Evolutionary conservation across 2,888 invertebrate genomes (phyloP).

Genomic region (Portevinia maculata): DNA sequence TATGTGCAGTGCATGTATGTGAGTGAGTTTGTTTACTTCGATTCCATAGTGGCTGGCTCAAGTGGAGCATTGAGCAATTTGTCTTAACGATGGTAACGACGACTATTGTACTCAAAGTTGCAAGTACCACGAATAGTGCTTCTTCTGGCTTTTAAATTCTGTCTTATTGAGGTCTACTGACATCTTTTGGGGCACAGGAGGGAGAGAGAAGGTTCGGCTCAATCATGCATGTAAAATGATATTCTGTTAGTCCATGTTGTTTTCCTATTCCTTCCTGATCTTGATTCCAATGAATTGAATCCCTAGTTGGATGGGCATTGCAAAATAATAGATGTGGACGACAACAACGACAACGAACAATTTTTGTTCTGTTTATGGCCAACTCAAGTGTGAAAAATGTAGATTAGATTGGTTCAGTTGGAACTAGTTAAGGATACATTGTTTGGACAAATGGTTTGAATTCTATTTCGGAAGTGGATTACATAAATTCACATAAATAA

Average conservation of each 20-base stretch:
- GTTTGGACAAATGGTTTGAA: not conserved
- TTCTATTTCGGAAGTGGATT: no score
- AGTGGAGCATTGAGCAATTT: slow-evolving; percentile 56
- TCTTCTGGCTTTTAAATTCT: slow-evolving; percentile 36
- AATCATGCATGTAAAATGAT: slow-evolving; percentile 40
- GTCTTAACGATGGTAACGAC: slow-evolving; percentile 63
- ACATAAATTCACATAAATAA: no score
- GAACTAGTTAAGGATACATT: not conserved
- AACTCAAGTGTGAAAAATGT: slow-evolving; percentile 7
- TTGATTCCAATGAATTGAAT: slow-evolving; percentile 21
- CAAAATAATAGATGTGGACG: slow-evolving; percentile 2
- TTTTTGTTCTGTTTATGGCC: not conserved
- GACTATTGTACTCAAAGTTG: slow-evolving; percentile 41
- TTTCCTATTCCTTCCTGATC: not conserved
- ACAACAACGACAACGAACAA: not conserved
- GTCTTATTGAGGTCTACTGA: slow-evolving; percentile 37
- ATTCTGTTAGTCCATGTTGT: slow-evolving; percentile 15
- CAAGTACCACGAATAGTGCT: slow-evolving; percentile 17
- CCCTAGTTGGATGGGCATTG: slow-evolving; percentile 25
- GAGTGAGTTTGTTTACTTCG: slow-evolving; percentile 4
- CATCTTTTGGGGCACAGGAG: slow-evolving; percentile 18
- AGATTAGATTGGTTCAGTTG: not conserved
- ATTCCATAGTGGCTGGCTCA: slow-evolving; percentile 39
- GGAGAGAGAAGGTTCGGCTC: not conserved
- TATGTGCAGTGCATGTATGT: slow-evolving; percentile 32